phyloP scores from a whole-genome alignment of 1,140 invertebrate species.

The Maniola jurtina region DNA sequence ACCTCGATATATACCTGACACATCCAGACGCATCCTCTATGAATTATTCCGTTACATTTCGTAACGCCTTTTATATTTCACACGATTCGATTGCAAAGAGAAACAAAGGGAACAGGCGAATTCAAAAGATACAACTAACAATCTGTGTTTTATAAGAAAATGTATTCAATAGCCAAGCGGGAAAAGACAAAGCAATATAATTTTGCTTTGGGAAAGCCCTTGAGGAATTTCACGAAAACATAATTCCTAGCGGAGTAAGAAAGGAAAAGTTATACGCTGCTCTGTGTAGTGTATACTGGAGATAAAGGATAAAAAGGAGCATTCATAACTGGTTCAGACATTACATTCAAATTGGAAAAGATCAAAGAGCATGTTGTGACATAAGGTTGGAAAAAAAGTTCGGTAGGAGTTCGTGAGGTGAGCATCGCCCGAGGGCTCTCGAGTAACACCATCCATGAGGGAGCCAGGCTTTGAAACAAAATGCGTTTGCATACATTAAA shows the following conservation, averaged over 20 bases:
- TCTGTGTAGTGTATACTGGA: constrained; percentile 21
- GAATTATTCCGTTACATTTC: constrained; percentile 44
- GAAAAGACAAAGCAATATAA: constrained; percentile 60
- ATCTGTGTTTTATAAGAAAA: constrained; percentile 56
- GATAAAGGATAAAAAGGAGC: constrained; percentile 59
- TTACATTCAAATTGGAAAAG: constrained; percentile 74
- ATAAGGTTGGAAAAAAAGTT: constrained; percentile 60
- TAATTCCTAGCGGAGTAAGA: constrained; percentile 28
- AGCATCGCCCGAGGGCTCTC: constrained; percentile 57
- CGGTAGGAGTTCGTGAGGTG: constrained; percentile 48
- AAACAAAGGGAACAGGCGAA: constrained; percentile 42
- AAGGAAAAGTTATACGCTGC: constrained; percentile 50
- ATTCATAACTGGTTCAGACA: constrained; percentile 70
- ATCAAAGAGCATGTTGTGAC: constrained; percentile 75
- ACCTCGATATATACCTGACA: constrained; percentile 54
- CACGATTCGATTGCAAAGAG: constrained; percentile 21
- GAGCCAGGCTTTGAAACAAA: constrained; percentile 77
- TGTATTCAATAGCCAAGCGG: constrained; percentile 59
- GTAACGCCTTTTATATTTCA: constrained; percentile 43
- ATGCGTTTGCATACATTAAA: constrained; percentile 79
- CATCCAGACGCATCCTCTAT: constrained; percentile 44
- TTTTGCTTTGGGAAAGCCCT: constrained; percentile 57
- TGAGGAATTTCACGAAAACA: constrained; percentile 52
- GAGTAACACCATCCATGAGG: constrained; percentile 68
- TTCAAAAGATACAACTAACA: constrained; percentile 48